These are phyloP conservation scores for Phyllotreta cruciferae DNA, from an alignment of 2,888 invertebrate genomes.

Conservation along the genomic window DNA sequence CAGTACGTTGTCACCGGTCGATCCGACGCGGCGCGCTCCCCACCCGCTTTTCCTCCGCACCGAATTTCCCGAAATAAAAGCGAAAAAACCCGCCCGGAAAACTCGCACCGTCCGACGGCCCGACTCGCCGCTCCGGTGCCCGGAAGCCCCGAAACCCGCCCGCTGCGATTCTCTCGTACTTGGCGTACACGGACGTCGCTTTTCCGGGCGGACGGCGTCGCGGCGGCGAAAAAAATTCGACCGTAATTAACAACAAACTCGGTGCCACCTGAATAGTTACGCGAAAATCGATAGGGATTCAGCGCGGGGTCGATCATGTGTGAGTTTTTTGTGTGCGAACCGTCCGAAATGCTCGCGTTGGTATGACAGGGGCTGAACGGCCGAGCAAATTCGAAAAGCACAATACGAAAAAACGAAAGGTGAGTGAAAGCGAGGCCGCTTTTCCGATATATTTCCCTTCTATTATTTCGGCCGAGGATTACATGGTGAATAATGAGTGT, in stretches of 20 bases:
- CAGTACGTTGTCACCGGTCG: constrained; percentile 30
- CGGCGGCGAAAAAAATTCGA: too few species aligned
- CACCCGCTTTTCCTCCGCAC: too few species aligned
- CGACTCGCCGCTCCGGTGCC: too few species aligned
- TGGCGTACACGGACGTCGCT: too few species aligned
- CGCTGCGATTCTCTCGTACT: too few species aligned
- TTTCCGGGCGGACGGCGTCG: not conserved
- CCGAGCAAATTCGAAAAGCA: constrained; percentile 43
- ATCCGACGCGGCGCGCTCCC: constrained; percentile 18
- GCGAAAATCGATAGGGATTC: constrained; percentile 21
- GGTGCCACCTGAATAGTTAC: constrained; percentile 15
- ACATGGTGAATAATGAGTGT: constrained; percentile 14
- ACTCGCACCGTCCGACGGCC: too few species aligned
- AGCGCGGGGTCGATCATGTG: constrained; percentile 17
- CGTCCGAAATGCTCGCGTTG: constrained; percentile 33
- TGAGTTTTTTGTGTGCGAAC: constrained; percentile 24
- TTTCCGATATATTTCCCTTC: not conserved
- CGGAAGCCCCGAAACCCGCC: too few species aligned
- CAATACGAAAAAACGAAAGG: constrained; percentile 47
- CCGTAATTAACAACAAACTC: not conserved
- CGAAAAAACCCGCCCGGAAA: too few species aligned
- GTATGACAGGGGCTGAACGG: constrained; percentile 39
- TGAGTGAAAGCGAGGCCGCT: constrained; percentile 23
- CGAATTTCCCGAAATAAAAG: too few species aligned
- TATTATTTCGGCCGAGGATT: constrained; percentile 12